phyloP scores from a whole-genome alignment of 1,140 invertebrate species.

The Ceratosolen fusciceps region DNA sequence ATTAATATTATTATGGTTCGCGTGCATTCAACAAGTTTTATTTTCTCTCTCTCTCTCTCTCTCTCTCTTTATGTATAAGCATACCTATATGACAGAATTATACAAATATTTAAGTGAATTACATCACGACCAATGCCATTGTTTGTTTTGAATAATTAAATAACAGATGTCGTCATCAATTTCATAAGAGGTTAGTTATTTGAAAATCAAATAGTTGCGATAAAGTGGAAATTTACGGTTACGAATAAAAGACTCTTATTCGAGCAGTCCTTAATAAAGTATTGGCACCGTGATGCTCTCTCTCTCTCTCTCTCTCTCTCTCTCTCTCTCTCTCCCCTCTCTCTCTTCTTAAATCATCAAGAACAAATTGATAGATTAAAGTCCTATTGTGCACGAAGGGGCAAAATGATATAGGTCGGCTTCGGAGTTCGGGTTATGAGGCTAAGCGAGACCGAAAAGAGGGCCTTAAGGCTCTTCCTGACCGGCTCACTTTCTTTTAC shows the following conservation, averaged over 20 bases:
- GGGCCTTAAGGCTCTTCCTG: neutral
- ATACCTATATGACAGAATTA: no score
- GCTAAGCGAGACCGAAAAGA: slow-evolving; percentile 50
- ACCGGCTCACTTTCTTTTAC: neutral
- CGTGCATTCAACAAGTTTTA: neutral
- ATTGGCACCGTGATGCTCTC: neutral
- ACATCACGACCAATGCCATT: no score
- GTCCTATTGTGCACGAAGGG: neutral
- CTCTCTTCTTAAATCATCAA: neutral
- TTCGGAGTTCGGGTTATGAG: slow-evolving; percentile 25
- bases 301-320: slow-evolving; percentile 1
- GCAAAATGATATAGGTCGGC: slow-evolving; percentile 15
- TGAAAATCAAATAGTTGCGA: neutral
- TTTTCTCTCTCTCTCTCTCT: no score
- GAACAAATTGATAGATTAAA: slow-evolving; percentile 16
- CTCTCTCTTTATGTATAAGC: no score
- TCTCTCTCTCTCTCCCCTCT: neutral
- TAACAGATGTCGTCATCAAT: no score
- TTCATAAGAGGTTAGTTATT: neutral
- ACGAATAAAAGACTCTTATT: neutral
- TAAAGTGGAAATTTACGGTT: neutral
- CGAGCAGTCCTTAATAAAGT: neutral
- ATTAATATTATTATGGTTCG: neutral
- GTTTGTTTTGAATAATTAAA: no score
- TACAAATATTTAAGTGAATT: no score